Evolutionary conservation across 2,113 vertebrate species (phyloP).

Genomic region (Ochotona princeps): DNA sequence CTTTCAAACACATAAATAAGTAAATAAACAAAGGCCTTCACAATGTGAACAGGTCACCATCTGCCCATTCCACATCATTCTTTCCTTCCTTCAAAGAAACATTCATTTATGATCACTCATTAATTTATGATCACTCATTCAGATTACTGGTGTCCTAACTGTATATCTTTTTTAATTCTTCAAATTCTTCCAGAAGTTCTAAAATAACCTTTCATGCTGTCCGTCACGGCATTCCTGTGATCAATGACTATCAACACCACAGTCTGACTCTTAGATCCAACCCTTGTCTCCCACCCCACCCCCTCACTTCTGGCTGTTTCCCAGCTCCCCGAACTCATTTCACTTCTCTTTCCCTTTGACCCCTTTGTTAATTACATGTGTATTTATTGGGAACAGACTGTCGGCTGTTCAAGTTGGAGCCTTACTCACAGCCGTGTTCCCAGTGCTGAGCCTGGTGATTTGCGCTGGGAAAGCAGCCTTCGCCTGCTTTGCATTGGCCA

Average conservation of each 20-base stretch:
- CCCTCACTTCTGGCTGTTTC: neutral
- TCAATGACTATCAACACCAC: neutral
- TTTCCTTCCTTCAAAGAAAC: neutral
- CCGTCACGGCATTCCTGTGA: slow-evolving; percentile 1
- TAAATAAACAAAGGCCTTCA: too few species aligned
- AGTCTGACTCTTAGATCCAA: neutral
- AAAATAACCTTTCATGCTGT: neutral
- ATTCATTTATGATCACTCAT: neutral
- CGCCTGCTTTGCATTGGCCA: neutral
- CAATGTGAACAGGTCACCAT: neutral
- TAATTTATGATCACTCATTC: neutral
- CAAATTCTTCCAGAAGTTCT: neutral
- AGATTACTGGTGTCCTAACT: neutral
- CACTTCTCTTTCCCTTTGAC: slow-evolving; percentile 9
- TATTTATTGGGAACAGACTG: slow-evolving; percentile 26
- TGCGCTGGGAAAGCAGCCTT: slow-evolving; percentile 36
- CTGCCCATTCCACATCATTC: neutral
- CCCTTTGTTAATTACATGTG: slow-evolving; percentile 36
- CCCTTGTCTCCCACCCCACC: too few species aligned
- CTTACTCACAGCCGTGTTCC: neutral
- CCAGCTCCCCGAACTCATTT: slow-evolving; percentile 14
- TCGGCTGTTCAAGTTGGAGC: neutral
- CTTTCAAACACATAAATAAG: too few species aligned
- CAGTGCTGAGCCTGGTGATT: neutral
- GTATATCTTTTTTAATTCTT: neutral